A percentile compares a stretch with the other conserved stretches of the same genome.
Conservation (phyloP, 2,888 invertebrate species). For the Lutraria lutraria region DNA sequence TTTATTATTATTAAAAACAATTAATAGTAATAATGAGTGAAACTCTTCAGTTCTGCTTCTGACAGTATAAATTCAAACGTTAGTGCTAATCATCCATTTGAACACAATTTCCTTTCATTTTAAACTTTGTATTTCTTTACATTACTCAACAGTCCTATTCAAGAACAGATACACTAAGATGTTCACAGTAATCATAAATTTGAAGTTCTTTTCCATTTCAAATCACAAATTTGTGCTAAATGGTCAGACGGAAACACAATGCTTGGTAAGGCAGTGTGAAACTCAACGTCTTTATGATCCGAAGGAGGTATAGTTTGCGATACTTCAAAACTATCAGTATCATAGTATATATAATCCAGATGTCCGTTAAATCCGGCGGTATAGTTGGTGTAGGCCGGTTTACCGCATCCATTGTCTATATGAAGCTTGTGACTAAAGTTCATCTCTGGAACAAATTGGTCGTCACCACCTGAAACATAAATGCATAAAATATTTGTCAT, state of each 20-base stretch:
- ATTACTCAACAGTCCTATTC: no score
- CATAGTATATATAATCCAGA: constrained; percentile 96
- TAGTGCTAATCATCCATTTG: no score
- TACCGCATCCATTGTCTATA: constrained; percentile 93
- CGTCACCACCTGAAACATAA: constrained; percentile 47
- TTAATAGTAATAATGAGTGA: no score
- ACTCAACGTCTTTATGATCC: constrained; percentile 91
- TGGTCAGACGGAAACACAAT: constrained; percentile 97
- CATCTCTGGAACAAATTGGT: constrained; percentile 63
- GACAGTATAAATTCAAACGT: no score
- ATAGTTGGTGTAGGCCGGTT: constrained; percentile 94
- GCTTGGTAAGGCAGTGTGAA: constrained; percentile 94
- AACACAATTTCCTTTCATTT: no score
- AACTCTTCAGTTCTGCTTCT: no score
- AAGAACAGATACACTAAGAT: no score
- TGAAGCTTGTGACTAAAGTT: constrained; percentile 89
- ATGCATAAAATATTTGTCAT: background rate
- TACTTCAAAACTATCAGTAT: constrained; percentile 87
- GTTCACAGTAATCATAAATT: background rate
- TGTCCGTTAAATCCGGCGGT: constrained; percentile 94
- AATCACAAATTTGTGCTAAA: constrained; percentile 91
- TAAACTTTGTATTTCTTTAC: no score
- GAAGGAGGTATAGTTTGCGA: constrained; percentile 93
- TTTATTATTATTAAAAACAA: no score
- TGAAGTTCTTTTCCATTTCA: constrained; percentile 77